Percentiles rank a stretch among this genome's conserved stretches.
These are phyloP conservation scores for Ichneumoninae sp. DNA, from an alignment of 2,888 invertebrate genomes.

Conservation along the genomic window DNA sequence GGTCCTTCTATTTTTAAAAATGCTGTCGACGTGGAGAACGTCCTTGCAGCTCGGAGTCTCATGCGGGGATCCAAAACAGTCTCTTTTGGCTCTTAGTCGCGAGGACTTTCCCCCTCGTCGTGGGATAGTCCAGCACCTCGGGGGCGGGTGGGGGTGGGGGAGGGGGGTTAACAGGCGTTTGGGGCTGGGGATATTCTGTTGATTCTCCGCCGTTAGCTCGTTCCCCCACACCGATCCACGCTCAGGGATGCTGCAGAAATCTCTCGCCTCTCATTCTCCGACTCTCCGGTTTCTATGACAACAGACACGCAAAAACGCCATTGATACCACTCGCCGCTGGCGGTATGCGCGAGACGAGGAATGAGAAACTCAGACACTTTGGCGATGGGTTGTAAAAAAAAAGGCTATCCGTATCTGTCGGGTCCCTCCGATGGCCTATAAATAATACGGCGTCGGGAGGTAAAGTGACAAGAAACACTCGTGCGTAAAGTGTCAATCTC, in stretches of 20 bases:
- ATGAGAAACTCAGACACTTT: constrained; percentile 32
- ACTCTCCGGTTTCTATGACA: constrained; percentile 76
- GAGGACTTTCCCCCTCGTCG: constrained; percentile 6
- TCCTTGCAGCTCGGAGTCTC: background rate
- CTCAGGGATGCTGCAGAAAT: constrained; percentile 28
- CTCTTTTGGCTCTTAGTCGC: constrained; percentile 5
- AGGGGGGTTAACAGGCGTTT: constrained; percentile 13
- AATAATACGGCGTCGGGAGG: constrained; percentile 27
- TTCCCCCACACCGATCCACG: background rate
- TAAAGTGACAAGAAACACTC: background rate
- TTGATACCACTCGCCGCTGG: constrained; percentile 70
- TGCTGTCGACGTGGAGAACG: background rate
- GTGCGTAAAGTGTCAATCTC: background rate
- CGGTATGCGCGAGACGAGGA: background rate
- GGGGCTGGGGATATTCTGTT: constrained; percentile 20
- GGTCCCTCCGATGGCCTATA: constrained; percentile 14
- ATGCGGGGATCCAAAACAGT: background rate
- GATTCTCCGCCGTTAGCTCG: background rate
- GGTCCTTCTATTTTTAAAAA: background rate
- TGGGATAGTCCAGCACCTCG: background rate
- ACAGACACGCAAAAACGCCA: constrained; percentile 81
- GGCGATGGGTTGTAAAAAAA: constrained; percentile 2
- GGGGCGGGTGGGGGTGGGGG: background rate
- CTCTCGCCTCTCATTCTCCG: constrained; percentile 9
- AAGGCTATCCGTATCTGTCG: constrained; percentile 17